Percentiles rank a stretch among this genome's conserved stretches.
Evolutionary conservation across 2,888 invertebrate species (phyloP).

Genomic region (Xestia rhomboidea): DNA sequence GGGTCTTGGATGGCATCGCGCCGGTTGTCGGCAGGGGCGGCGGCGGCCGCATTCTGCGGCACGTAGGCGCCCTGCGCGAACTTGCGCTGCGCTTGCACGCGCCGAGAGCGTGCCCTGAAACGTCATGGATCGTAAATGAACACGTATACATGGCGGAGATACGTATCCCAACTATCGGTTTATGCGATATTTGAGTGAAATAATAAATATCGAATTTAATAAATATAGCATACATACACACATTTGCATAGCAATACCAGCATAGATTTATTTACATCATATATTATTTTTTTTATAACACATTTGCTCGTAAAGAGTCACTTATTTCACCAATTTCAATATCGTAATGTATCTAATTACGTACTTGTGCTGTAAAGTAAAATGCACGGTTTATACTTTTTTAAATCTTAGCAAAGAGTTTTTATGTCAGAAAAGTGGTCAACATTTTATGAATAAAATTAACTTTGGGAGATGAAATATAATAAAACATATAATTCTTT

Average conservation of each 20-base stretch:
- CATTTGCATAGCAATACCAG: neutral
- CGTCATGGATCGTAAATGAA: neutral
- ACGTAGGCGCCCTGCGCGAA: constrained; percentile 77
- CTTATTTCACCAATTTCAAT: too few relatives aligned
- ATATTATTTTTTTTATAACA: too few relatives aligned
- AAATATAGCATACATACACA: neutral
- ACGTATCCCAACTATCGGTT: neutral
- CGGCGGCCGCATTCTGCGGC: constrained; percentile 54
- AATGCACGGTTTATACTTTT: too few relatives aligned
- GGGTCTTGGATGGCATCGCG: constrained; percentile 29
- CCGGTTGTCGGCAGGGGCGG: constrained; percentile 10
- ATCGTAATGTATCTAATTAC: too few relatives aligned
- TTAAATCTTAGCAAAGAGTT: too few relatives aligned
- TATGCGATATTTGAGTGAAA: neutral
- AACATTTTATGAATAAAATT: too few relatives aligned
- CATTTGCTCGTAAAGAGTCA: too few relatives aligned
- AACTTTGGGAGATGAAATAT: too few relatives aligned
- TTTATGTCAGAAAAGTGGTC: too few relatives aligned
- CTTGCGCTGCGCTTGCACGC: constrained; percentile 77
- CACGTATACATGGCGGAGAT: neutral
- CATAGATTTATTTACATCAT: neutral
- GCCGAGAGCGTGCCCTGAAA: constrained; percentile 49
- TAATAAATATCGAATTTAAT: neutral
- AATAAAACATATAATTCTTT: too few relatives aligned
- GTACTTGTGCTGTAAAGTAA: too few relatives aligned